Evolutionary conservation across 1,140 invertebrate species (phyloP), one percentile per base, ranked within the genome.

Genomic region (Cherax quadricarinatus): DNA sequence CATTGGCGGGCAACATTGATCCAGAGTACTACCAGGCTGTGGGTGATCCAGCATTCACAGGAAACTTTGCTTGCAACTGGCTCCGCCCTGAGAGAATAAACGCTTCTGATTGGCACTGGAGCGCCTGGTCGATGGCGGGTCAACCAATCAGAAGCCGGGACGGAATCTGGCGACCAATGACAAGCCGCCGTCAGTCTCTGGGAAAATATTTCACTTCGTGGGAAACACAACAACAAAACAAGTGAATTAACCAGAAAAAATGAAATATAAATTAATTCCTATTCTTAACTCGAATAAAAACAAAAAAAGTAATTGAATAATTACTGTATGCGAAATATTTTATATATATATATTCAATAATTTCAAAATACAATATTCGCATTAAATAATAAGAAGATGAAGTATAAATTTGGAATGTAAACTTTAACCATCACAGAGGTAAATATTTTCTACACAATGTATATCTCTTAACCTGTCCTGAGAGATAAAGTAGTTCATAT

Each of bases 41-140:
- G 51, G 48, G 89, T 53, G 18, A 66, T 73, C 6, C 41, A 51
- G 89, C 30, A 80, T 78, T 53, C 57, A 86, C 73, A 70, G 51
- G 60, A 86, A 86, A 78, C 51, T 49, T 62, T 10, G 73, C 53
- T 51, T 62, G 89, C 80, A 51, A 86, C 70, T 57, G 48, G 73
- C 89, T 49, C 89, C 89, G 89, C 89, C 89, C 83, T 80, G n/a
- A 41, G 2, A 3, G 18, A 12, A 85, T 57, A 16, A 30, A 4
- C 57, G 3, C 4, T 24, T 7, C 57, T 86, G 82, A 66, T 91
- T 91, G 82, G 89, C 66, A 66, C 3, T n/a, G 5, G 16, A 24
- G 49, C 73, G 14, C 16, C 41, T 62, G 16, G 86, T 91, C 83
- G 89, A 91, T 79, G 21, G 10, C 16, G 18, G 10, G 51, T 7